Evolutionary conservation across 2,888 invertebrate species (phyloP).

Genomic region (Aleiodes leptofemur): DNA sequence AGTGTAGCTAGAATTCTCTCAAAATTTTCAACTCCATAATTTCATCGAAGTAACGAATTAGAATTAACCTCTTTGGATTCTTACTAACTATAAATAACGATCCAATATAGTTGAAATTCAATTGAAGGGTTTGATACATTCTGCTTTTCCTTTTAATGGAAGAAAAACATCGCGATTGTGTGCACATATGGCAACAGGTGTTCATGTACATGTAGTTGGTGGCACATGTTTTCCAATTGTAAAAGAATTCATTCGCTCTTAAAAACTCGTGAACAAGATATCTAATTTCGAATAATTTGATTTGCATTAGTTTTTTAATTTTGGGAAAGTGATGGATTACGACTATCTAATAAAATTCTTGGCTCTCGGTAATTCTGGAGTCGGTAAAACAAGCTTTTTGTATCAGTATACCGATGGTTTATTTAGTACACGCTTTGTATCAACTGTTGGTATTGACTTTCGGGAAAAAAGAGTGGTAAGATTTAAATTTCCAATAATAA

Average conservation of each 20-base stretch:
- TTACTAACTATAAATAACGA: no score
- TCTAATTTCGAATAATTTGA: conserved; percentile 37
- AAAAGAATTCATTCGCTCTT: conserved; percentile 27
- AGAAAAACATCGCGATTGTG: neutral
- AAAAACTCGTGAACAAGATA: conserved; percentile 1
- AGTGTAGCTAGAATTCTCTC: no score
- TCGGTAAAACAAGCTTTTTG: conserved; percentile 97
- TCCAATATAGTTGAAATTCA: neutral
- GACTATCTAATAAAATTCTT: conserved; percentile 95
- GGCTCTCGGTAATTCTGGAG: conserved; percentile 97
- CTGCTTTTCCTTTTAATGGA: neutral
- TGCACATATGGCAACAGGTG: conserved; percentile 64
- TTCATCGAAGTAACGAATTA: no score
- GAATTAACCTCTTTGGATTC: no score
- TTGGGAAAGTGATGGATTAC: conserved; percentile 82
- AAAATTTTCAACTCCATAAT: no score
- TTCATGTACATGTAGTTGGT: conserved; percentile 50
- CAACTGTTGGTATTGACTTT: conserved; percentile 98
- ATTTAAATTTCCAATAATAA: conserved; percentile 45
- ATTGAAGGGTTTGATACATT: neutral
- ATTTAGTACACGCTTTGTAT: conserved; percentile 95
- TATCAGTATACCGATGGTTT: conserved; percentile 96
- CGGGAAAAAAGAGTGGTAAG: conserved; percentile 95
- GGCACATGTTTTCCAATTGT: conserved; percentile 26
- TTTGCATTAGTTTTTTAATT: conserved; percentile 4